Conservation (phyloP, 2,113 vertebrate genomes). For the Dendropsophus ebraccatus region DNA sequence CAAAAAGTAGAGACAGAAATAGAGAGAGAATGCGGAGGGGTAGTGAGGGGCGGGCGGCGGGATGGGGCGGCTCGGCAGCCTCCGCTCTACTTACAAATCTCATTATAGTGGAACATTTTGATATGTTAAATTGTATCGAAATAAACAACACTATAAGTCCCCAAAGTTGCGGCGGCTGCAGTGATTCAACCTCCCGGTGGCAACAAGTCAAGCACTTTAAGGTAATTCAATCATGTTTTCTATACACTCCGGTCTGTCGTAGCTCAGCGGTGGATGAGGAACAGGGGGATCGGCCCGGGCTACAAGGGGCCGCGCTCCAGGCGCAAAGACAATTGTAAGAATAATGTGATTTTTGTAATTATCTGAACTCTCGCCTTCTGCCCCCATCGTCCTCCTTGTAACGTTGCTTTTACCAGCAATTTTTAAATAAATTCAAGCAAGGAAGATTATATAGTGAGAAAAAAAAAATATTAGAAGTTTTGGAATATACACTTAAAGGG, state of each 20-base stretch:
- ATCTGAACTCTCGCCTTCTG: background rate
- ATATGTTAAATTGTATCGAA: background rate
- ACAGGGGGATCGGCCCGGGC: background rate
- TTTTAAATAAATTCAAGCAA: background rate
- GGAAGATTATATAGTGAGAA: no score
- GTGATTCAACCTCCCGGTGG: background rate
- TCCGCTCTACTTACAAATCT: background rate
- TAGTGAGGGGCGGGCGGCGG: no score
- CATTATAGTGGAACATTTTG: background rate
- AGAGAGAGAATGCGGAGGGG: background rate
- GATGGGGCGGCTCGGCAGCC: background rate
- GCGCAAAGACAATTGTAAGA: background rate
- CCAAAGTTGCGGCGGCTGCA: background rate
- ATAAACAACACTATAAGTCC: background rate
- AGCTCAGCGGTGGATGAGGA: background rate
- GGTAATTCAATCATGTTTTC: background rate
- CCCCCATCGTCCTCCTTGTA: background rate
- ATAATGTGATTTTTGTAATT: conserved; percentile 12
- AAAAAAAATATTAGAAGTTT: no score
- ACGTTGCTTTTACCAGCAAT: background rate
- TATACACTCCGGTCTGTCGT: background rate
- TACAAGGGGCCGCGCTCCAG: background rate
- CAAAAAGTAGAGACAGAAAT: background rate
- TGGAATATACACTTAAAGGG: no score
- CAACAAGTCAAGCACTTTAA: background rate